Evolutionary conservation across 2,113 vertebrate species (phyloP).

Genomic region (Scatophagus argus): DNA sequence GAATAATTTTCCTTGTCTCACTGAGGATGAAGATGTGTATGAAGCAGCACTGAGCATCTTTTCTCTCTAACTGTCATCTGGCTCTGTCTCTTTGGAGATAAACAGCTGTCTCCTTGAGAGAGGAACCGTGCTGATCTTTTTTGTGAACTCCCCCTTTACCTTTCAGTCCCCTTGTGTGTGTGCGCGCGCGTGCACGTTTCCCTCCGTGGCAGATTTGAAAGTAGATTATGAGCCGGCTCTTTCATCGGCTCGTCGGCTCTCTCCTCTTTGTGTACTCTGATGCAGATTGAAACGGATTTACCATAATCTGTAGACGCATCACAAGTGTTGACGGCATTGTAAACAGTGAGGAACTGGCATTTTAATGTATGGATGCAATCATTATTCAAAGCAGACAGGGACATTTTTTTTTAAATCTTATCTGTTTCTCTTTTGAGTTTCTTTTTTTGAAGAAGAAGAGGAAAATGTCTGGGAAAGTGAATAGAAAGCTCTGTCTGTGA

Average conservation of each 20-base stretch:
- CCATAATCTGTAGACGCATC: constrained; percentile 56
- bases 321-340: constrained; percentile 48
- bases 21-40: not conserved
- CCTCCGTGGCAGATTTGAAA: constrained; percentile 54
- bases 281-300: constrained; percentile 60
- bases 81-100: constrained; percentile 61
- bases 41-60: constrained; percentile 41
- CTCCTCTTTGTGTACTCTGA: constrained; percentile 32
- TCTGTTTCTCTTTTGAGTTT: constrained; percentile 33
- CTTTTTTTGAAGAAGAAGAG: constrained; percentile 34
- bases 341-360: constrained; percentile 23
- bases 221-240: constrained; percentile 41
- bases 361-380: constrained; percentile 34
- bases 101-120: constrained; percentile 62
- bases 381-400: constrained; percentile 32
- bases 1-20: constrained; percentile 30
- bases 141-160: constrained; percentile 33
- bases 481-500: not conserved
- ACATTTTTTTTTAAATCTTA: constrained; percentile 43
- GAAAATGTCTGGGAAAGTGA: constrained; percentile 29
- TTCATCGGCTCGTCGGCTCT: constrained; percentile 33
- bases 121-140: constrained; percentile 40
- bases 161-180: not conserved
- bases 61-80: constrained; percentile 18
- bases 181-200: not conserved